Conservation (phyloP, 2,113 vertebrate species). For the Arothron firmamentum region DNA sequence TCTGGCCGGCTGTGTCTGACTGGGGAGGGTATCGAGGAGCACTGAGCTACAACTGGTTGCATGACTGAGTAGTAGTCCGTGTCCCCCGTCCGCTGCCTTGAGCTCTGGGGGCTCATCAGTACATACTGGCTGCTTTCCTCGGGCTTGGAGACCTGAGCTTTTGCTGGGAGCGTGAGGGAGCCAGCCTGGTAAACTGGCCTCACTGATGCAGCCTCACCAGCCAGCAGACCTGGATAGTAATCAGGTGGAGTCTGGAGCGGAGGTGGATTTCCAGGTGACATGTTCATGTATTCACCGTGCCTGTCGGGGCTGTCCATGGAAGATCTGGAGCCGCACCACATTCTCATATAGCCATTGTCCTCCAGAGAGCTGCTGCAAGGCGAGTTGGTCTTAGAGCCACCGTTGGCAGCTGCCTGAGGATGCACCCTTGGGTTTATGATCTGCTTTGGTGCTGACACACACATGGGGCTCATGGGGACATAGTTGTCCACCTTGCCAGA, state of each 20-base stretch:
- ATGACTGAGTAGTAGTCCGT: conserved; percentile 62
- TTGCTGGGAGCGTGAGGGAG: conserved; percentile 80
- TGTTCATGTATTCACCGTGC: conserved; percentile 87
- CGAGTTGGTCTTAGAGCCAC: conserved; percentile 75
- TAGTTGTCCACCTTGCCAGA: conserved; percentile 75
- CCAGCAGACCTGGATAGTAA: conserved; percentile 59
- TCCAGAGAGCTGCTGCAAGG: conserved; percentile 82
- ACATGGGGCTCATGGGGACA: conserved; percentile 89
- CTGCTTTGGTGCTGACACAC: conserved; percentile 87
- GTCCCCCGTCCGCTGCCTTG: conserved; percentile 74
- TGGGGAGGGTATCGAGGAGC: conserved; percentile 72
- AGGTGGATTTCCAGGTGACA: conserved; percentile 82
- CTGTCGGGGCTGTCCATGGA: conserved; percentile 78
- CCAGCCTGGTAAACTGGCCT: conserved; percentile 67
- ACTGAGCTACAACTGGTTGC: conserved; percentile 45
- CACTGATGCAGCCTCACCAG: conserved; percentile 31
- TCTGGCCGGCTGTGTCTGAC: conserved; percentile 74
- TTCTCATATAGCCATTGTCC: conserved; percentile 88
- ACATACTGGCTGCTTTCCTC: conserved; percentile 84
- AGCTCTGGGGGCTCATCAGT: conserved; percentile 86
- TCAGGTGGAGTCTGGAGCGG: conserved; percentile 72
- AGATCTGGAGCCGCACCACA: conserved; percentile 85
- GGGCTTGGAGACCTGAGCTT: conserved; percentile 65
- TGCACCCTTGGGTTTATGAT: conserved; percentile 81
- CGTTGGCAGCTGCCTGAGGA: conserved; percentile 54